Percentiles rank a stretch among this genome's conserved stretches.
These are phyloP conservation scores for Nesidiocoris tenuis DNA, from an alignment of 2,888 invertebrate genomes.

Conservation along the genomic window DNA sequence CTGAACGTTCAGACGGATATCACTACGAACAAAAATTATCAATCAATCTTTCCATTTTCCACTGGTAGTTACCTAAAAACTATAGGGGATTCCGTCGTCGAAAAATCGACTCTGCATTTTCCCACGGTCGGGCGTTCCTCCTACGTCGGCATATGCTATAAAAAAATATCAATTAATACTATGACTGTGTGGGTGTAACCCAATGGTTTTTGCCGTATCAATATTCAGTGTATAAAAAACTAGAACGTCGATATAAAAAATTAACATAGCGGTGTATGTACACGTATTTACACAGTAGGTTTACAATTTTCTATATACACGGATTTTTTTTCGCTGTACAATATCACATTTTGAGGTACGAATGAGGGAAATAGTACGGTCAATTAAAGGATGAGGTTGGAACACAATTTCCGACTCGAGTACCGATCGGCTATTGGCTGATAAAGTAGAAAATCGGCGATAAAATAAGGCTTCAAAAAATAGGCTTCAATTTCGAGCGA, in stretches of 20 bases:
- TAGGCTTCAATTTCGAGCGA: no score
- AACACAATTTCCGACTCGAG: neutral
- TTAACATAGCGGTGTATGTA: neutral
- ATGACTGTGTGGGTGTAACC: constrained; percentile 41
- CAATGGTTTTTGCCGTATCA: constrained; percentile 1
- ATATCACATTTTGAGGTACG: constrained; percentile 44
- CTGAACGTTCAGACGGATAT: no score
- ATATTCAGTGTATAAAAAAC: constrained; percentile 2
- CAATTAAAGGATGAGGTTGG: neutral
- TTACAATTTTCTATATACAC: constrained; percentile 37
- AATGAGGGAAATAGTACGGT: constrained; percentile 9
- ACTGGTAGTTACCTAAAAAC: no score
- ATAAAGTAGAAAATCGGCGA: no score
- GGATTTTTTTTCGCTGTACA: constrained; percentile 36
- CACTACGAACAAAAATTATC: no score
- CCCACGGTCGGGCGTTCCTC: neutral
- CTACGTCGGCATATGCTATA: neutral
- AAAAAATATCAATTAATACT: constrained; percentile 33
- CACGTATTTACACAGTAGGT: constrained; percentile 21
- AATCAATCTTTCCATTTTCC: no score
- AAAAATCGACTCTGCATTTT: neutral
- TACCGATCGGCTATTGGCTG: no score
- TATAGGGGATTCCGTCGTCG: no score
- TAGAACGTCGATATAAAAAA: neutral
- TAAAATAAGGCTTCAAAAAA: no score